A percentile compares a stretch with the other conserved stretches of the same genome.
Conservation (phyloP, 2,888 invertebrate genomes). For the Sphaerophoria rueppellii region DNA sequence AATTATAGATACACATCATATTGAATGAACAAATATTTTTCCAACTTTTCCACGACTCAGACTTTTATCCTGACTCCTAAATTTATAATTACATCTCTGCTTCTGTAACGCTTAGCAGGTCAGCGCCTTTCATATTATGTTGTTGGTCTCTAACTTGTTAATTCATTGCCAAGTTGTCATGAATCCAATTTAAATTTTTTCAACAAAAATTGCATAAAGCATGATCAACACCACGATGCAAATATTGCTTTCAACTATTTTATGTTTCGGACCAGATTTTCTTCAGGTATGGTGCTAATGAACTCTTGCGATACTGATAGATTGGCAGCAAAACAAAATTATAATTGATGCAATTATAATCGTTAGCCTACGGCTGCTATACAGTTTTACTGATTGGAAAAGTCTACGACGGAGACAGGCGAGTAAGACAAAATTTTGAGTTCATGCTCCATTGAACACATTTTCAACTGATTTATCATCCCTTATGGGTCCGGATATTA, state of each 20-base stretch:
- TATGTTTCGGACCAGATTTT: constrained; percentile 37
- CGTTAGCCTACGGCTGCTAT: constrained; percentile 1
- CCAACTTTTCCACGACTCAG: too few species aligned
- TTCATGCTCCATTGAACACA: too few species aligned
- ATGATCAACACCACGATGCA: neutral
- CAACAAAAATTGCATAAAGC: constrained; percentile 14
- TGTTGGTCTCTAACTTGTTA: neutral
- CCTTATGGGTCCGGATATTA: too few species aligned
- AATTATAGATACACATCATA: too few species aligned
- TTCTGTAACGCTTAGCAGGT: too few species aligned
- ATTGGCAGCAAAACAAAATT: neutral
- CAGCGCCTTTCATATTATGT: neutral
- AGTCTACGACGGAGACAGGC: neutral
- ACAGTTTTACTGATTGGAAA: neutral
- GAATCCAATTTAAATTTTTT: neutral
- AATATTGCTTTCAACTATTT: neutral
- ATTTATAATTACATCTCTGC: too few species aligned
- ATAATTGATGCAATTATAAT: neutral
- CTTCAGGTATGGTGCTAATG: constrained; percentile 17
- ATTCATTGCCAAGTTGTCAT: constrained; percentile 8
- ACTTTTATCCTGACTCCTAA: too few species aligned
- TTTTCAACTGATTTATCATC: too few species aligned
- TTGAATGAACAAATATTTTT: too few species aligned
- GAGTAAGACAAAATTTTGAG: neutral
- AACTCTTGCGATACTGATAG: constrained; percentile 11